Evolutionary conservation across 2,888 invertebrate genomes (phyloP).

Genomic region (Cantharis flavilabris): DNA sequence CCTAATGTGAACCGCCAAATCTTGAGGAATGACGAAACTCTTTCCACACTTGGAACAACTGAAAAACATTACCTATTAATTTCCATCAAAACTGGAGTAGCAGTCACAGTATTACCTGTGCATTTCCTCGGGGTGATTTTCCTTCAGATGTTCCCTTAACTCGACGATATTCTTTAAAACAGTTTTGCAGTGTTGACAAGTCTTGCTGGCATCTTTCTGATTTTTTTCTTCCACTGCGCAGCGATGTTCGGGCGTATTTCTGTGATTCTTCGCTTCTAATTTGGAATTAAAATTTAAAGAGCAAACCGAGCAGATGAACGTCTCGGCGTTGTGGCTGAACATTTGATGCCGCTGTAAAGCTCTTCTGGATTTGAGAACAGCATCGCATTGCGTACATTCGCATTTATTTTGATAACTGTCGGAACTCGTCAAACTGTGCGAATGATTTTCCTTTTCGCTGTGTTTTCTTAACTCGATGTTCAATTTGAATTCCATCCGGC

Average conservation of each 20-base stretch:
- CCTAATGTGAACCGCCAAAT: slow-evolving; percentile 73
- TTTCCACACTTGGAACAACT: slow-evolving; percentile 76
- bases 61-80: slow-evolving; percentile 43
- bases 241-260: slow-evolving; percentile 68
- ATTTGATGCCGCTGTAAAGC: slow-evolving; percentile 72
- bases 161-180: slow-evolving; percentile 60
- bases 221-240: slow-evolving; percentile 59
- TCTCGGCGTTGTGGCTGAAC: slow-evolving; percentile 62
- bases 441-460: slow-evolving; percentile 56
- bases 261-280: slow-evolving; percentile 67
- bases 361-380: slow-evolving; percentile 63
- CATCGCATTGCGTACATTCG: slow-evolving; percentile 65
- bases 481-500: slow-evolving; percentile 70
- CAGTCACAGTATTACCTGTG: slow-evolving; percentile 58
- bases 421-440: slow-evolving; percentile 59
- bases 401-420: slow-evolving; percentile 69
- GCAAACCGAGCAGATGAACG: slow-evolving; percentile 73
- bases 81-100: not conserved
- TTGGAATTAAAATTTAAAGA: slow-evolving; percentile 65
- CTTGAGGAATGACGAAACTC: slow-evolving; percentile 72
- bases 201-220: slow-evolving; percentile 54
- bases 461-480: slow-evolving; percentile 75
- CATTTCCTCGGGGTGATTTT: slow-evolving; percentile 65
- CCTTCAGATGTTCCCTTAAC: slow-evolving; percentile 66
- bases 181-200: slow-evolving; percentile 66